phyloP scores from a whole-genome alignment of 2,797 vertebrate genomes.

The Semaprochilodus insignis region DNA sequence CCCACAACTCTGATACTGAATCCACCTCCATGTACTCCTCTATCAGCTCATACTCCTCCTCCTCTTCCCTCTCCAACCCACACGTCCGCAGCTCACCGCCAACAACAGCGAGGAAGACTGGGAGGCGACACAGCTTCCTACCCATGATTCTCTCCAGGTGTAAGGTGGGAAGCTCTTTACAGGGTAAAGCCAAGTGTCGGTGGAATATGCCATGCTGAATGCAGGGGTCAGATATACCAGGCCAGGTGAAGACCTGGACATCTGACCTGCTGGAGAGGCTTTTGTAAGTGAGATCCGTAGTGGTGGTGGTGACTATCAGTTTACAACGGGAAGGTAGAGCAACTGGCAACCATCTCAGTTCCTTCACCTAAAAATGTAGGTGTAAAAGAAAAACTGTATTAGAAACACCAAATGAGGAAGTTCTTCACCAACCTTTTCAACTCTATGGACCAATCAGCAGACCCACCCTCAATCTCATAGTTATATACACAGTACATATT shows the following conservation, averaged over 20 bases:
- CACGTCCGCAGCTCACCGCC: constrained; percentile 62
- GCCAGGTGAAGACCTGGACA: constrained; percentile 48
- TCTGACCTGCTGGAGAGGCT: constrained; percentile 49
- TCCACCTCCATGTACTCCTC: constrained; percentile 57
- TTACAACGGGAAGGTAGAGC: constrained; percentile 59
- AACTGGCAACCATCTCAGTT: constrained; percentile 58
- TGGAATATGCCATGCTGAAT: constrained; percentile 53
- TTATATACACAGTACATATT: background rate
- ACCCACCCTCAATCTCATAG: background rate
- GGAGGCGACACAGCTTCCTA: constrained; percentile 55
- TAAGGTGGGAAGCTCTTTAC: constrained; percentile 26
- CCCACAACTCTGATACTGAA: constrained; percentile 63
- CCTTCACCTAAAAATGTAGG: constrained; percentile 45
- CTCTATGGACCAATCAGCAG: too few species aligned
- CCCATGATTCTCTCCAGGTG: constrained; percentile 39
- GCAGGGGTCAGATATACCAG: constrained; percentile 25
- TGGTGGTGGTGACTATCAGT: constrained; percentile 51
- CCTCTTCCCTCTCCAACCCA: constrained; percentile 43
- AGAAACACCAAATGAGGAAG: background rate
- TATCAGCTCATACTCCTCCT: constrained; percentile 50
- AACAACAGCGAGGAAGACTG: constrained; percentile 61
- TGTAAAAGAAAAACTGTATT: background rate
- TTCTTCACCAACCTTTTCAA: background rate
- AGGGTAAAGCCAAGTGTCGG: constrained; percentile 40
- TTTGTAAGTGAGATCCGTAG: constrained; percentile 65